A percentile compares a stretch with the other conserved stretches of the same genome.
phyloP scores from a whole-genome alignment of 2,797 vertebrate species.

The Microctenopoma lineatum region DNA sequence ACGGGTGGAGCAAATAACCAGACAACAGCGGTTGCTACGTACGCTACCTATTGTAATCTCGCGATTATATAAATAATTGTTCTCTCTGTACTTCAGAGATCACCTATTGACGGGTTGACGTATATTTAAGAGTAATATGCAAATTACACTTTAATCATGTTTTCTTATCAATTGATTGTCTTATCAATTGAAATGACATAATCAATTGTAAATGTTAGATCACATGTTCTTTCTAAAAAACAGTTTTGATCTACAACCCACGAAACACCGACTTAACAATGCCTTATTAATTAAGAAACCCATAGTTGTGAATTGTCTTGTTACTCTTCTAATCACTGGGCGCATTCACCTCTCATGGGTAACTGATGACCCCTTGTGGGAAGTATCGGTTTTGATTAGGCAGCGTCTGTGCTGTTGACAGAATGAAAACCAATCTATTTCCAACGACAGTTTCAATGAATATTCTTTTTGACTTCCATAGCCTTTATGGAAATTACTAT shows the following conservation, averaged over 20 bases:
- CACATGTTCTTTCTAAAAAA: too few species aligned
- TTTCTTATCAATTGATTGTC: not conserved
- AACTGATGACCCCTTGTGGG: conserved; percentile 73
- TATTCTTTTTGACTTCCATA: not conserved
- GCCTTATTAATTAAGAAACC: too few species aligned
- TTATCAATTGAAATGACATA: not conserved
- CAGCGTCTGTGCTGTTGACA: not conserved
- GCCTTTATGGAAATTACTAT: too few species aligned
- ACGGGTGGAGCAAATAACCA: conserved; percentile 20
- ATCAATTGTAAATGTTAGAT: not conserved
- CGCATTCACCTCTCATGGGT: conserved; percentile 1
- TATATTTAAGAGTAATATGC: too few species aligned
- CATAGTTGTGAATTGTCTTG: not conserved
- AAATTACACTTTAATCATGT: not conserved
- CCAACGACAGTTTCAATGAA: not conserved
- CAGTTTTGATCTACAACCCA: too few species aligned
- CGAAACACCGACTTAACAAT: too few species aligned
- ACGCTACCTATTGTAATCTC: conserved; percentile 55
- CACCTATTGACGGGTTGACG: too few species aligned
- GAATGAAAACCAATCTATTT: not conserved
- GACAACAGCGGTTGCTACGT: conserved; percentile 75
- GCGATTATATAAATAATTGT: conserved; percentile 19
- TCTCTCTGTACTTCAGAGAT: not conserved
- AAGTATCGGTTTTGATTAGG: conserved; percentile 19
- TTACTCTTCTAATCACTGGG: not conserved